Conservation (phyloP, 2,888 invertebrate genomes). For the Gortyna flavago region DNA sequence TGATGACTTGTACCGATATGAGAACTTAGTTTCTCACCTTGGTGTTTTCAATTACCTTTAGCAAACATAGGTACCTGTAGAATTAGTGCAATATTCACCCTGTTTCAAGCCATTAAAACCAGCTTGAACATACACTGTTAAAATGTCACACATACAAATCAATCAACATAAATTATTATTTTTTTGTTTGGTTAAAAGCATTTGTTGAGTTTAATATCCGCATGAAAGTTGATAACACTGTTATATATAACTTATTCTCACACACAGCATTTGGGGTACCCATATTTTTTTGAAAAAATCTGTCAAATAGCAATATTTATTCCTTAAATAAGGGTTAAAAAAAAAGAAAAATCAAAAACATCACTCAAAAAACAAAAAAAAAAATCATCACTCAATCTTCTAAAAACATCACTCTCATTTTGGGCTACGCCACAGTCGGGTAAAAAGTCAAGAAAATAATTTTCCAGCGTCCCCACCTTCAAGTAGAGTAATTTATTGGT, state of each 20-base stretch:
- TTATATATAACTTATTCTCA: too few species aligned
- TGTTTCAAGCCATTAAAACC: neutral
- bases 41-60: neutral
- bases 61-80: neutral
- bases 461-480: neutral
- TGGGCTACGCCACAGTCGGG: neutral
- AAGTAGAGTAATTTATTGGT: constrained; percentile 1
- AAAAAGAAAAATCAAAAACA: neutral
- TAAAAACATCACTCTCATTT: neutral
- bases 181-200: neutral
- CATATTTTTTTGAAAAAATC: neutral
- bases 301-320: neutral
- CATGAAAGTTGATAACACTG: neutral
- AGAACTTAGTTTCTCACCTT: neutral
- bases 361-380: too few species aligned
- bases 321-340: neutral
- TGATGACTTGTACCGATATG: too few species aligned
- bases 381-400: neutral
- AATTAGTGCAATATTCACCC: neutral
- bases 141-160: neutral
- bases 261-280: too few species aligned
- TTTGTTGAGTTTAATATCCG: neutral
- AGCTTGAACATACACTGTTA: neutral
- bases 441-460: neutral
- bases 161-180: neutral